phyloP scores from a whole-genome alignment of 2,113 vertebrate genomes.

The Leiothrix lutea region DNA sequence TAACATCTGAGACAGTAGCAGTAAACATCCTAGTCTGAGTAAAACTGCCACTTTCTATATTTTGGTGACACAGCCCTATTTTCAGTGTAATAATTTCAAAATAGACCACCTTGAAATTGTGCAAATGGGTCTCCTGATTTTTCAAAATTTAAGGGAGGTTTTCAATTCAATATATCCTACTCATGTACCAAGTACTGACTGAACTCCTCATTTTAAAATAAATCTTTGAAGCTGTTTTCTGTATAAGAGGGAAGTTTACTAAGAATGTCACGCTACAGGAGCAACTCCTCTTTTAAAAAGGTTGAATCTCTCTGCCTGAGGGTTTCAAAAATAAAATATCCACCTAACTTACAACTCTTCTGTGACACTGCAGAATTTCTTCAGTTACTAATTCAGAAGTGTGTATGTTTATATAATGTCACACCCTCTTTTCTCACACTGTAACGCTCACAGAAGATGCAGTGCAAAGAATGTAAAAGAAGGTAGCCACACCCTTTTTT shows the following conservation, averaged over 20 bases:
- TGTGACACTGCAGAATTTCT: background rate
- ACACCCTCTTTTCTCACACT: background rate
- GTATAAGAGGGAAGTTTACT: slow-evolving; percentile 29
- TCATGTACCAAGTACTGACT: slow-evolving; percentile 43
- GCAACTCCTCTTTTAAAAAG: slow-evolving; percentile 45
- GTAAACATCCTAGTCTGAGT: slow-evolving; percentile 34
- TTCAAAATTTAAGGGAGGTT: slow-evolving; percentile 30
- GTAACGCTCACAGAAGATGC: background rate
- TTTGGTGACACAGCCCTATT: slow-evolving; percentile 52
- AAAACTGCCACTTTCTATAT: slow-evolving; percentile 69
- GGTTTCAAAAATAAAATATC: slow-evolving; percentile 74
- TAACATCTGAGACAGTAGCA: slow-evolving; percentile 60
- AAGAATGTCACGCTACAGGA: slow-evolving; percentile 8
- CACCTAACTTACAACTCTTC: slow-evolving; percentile 25
- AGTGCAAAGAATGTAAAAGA: background rate
- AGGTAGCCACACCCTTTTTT: background rate
- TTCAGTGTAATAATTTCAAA: slow-evolving; percentile 57
- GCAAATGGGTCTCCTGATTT: slow-evolving; percentile 51
- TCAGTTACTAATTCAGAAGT: background rate
- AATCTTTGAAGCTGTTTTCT: slow-evolving; percentile 37
- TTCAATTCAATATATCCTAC: slow-evolving; percentile 32
- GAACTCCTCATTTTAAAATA: slow-evolving; percentile 47
- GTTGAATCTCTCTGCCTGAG: slow-evolving; percentile 23
- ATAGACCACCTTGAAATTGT: slow-evolving; percentile 55
- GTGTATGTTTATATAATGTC: background rate